These are phyloP conservation scores for Micromys minutus DNA, from an alignment of 2,113 vertebrate species.

Conservation along the genomic window DNA sequence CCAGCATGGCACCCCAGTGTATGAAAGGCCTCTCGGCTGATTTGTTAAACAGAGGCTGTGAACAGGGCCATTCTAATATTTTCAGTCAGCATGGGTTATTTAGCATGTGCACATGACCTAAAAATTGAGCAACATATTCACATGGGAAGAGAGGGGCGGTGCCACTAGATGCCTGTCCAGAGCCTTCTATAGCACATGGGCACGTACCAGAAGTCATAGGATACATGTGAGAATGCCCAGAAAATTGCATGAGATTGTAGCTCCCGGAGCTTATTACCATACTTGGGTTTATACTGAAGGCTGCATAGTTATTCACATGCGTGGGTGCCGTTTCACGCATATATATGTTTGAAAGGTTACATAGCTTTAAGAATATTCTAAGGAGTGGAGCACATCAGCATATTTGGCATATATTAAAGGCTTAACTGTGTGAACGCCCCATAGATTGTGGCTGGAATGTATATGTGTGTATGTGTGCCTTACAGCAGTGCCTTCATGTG, in stretches of 20 bases:
- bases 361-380: constrained; percentile 26
- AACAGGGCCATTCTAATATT: not conserved
- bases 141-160: too few relatives aligned
- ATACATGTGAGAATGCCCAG: not conserved
- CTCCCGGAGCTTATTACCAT: not conserved
- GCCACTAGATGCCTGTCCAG: not conserved
- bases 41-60: not conserved
- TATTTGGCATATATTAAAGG: not conserved
- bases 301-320: not conserved
- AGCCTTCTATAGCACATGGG: not conserved
- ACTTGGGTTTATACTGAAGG: constrained; percentile 36
- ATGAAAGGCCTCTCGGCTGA: not conserved
- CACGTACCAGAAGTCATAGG: not conserved
- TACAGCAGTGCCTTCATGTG: not conserved
- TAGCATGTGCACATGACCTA: not conserved
- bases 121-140: not conserved
- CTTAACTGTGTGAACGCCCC: constrained; percentile 10
- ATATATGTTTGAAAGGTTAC: constrained; percentile 5
- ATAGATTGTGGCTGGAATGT: not conserved
- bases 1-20: not conserved
- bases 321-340: not conserved
- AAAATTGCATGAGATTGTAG: not conserved
- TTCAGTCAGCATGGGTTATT: not conserved
- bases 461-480: not conserved
- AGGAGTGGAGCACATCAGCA: constrained; percentile 5